Percentiles rank a stretch among this genome's conserved stretches.
These are phyloP conservation scores for Hucho hucho DNA, from an alignment of 2,113 vertebrate species.

Conservation along the genomic window DNA sequence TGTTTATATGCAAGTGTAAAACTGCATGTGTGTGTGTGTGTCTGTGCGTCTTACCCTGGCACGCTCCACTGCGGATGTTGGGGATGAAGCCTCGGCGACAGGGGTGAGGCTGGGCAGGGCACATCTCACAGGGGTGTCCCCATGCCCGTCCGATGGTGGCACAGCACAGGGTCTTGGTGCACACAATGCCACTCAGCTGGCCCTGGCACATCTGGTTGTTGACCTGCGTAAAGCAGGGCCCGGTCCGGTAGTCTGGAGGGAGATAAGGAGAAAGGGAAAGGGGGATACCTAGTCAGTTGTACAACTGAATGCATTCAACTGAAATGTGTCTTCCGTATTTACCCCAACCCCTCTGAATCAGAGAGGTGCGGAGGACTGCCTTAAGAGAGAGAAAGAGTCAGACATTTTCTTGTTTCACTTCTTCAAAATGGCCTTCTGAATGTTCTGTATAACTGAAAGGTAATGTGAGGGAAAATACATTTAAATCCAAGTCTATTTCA, in stretches of 20 bases:
- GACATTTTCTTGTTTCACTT: not conserved
- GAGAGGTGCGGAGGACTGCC: no score
- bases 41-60: slow-evolving; percentile 80
- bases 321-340: no score
- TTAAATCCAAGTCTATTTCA: no score
- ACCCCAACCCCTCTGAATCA: no score
- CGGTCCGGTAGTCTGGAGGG: slow-evolving; percentile 90
- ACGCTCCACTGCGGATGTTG: slow-evolving; percentile 96
- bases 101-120: slow-evolving; percentile 92
- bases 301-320: no score
- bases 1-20: slow-evolving; percentile 6
- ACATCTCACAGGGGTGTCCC: slow-evolving; percentile 98
- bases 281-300: no score
- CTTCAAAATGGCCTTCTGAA: not conserved
- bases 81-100: slow-evolving; percentile 96
- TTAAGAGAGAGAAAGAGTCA: no score
- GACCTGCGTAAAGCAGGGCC: slow-evolving; percentile 96
- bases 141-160: slow-evolving; percentile 95
- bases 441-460: not conserved
- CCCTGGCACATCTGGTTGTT: slow-evolving; percentile 99
- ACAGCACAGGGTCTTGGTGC: slow-evolving; percentile 97
- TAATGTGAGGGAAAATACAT: no score
- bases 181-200: slow-evolving; percentile 96
- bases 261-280: not conserved
- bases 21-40: not conserved